Conservation (phyloP, 2,113 vertebrate genomes). For the Lophura nycthemera region DNA sequence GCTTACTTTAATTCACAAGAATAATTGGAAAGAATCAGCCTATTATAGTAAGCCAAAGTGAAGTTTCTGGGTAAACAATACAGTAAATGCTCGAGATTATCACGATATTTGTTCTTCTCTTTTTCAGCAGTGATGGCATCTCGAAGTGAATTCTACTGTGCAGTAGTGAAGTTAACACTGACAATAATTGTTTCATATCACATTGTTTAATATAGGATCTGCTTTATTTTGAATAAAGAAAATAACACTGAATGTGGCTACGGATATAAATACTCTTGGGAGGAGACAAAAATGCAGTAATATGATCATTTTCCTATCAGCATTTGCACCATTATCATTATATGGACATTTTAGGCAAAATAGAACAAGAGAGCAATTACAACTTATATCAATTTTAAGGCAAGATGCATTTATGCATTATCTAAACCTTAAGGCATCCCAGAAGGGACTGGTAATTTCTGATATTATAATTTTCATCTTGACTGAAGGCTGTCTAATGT, state of each 20-base stretch:
- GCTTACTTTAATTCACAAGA: not conserved
- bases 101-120: not conserved
- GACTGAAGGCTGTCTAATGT: not conserved
- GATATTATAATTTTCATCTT: not conserved
- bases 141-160: not conserved
- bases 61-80: not conserved
- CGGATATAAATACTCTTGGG: not conserved
- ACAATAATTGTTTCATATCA: not conserved
- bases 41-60: not conserved
- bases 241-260: not conserved
- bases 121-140: not conserved
- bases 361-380: not conserved
- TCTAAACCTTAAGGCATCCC: not conserved
- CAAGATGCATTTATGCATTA: not conserved
- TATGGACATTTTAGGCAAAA: not conserved
- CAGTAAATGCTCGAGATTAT: not conserved
- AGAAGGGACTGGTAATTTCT: not conserved
- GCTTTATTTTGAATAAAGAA: not conserved
- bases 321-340: not conserved
- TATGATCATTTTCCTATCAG: not conserved
- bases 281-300: not conserved
- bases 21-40: not conserved
- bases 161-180: not conserved
- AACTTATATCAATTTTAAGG: not conserved
- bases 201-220: not conserved